phyloP scores from a whole-genome alignment of 1,140 invertebrate genomes.

The Radopholus similis region DNA sequence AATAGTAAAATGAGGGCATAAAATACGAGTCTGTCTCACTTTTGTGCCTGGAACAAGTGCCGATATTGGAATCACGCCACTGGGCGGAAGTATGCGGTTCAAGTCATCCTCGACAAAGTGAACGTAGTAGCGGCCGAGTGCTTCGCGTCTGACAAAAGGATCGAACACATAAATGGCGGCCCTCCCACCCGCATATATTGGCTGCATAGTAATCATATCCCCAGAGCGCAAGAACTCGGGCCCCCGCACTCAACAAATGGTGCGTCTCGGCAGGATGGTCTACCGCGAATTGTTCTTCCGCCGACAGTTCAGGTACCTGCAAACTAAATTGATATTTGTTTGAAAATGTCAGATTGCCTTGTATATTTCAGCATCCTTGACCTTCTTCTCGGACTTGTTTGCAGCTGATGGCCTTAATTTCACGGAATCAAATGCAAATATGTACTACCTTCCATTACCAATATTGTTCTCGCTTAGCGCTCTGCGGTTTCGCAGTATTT shows the following conservation, averaged over 20 bases:
- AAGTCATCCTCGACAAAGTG: slow-evolving; percentile 46
- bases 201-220: slow-evolving; percentile 51
- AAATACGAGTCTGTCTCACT: slow-evolving; percentile 11
- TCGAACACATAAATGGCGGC: neutral
- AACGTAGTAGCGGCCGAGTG: slow-evolving; percentile 53
- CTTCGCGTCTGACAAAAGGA: slow-evolving; percentile 44
- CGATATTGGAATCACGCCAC: slow-evolving; percentile 44
- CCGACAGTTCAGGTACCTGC: slow-evolving; percentile 19
- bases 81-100: slow-evolving; percentile 37
- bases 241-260: slow-evolving; percentile 21
- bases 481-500: too few species aligned
- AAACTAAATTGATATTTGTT: too few species aligned
- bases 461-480: too few species aligned
- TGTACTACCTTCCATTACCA: too few species aligned
- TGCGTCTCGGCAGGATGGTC: slow-evolving; percentile 32
- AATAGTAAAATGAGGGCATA: too few species aligned
- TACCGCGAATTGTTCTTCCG: slow-evolving; percentile 34
- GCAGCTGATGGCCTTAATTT: too few species aligned
- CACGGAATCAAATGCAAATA: too few species aligned
- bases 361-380: slow-evolving; percentile 13
- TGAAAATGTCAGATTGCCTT: too few species aligned
- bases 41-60: slow-evolving; percentile 24
- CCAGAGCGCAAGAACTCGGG: slow-evolving; percentile 48
- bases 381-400: too few species aligned
- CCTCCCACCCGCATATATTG: slow-evolving; percentile 44